A percentile compares a stretch with the other conserved stretches of the same genome.
Conservation (phyloP, 2,888 invertebrate genomes). For the Petrolisthes manimaculis region DNA sequence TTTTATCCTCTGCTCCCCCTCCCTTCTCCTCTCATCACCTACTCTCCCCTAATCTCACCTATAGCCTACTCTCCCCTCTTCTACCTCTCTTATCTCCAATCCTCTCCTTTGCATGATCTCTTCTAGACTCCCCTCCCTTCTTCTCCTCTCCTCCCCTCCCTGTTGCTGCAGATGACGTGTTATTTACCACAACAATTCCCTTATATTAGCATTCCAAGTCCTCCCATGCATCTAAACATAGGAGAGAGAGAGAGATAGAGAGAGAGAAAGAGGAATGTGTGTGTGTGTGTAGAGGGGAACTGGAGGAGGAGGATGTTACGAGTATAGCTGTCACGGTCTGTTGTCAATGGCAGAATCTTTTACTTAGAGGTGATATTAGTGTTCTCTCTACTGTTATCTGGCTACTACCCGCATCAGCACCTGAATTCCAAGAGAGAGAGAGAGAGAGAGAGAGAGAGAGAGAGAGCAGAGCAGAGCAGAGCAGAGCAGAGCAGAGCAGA, state of each 20-base stretch:
- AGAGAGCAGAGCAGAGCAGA: neutral
- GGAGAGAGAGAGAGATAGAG: slow-evolving; percentile 26
- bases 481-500: neutral
- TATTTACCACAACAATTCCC: too few relatives aligned
- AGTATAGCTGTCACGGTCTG: too few relatives aligned
- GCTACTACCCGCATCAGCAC: too few relatives aligned
- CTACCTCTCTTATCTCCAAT: neutral
- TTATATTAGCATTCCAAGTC: neutral
- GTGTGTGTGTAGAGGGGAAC: neutral
- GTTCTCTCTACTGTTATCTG: too few relatives aligned
- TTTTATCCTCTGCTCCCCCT: neutral
- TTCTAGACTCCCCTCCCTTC: neutral
- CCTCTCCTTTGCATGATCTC: neutral
- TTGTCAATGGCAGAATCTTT: too few relatives aligned
- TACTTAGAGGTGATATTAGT: too few relatives aligned
- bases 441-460: slow-evolving; percentile 29
- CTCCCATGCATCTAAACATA: neutral
- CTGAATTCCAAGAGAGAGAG: neutral
- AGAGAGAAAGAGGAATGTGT: neutral
- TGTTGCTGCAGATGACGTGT: neutral
- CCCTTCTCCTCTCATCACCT: neutral
- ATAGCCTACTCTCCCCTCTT: neutral
- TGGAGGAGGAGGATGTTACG: neutral
- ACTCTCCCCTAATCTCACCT: neutral
- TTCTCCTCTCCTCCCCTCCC: neutral